Evolutionary conservation across 2,113 vertebrate genomes (phyloP).

Genomic region (Motacilla tschutschensis): DNA sequence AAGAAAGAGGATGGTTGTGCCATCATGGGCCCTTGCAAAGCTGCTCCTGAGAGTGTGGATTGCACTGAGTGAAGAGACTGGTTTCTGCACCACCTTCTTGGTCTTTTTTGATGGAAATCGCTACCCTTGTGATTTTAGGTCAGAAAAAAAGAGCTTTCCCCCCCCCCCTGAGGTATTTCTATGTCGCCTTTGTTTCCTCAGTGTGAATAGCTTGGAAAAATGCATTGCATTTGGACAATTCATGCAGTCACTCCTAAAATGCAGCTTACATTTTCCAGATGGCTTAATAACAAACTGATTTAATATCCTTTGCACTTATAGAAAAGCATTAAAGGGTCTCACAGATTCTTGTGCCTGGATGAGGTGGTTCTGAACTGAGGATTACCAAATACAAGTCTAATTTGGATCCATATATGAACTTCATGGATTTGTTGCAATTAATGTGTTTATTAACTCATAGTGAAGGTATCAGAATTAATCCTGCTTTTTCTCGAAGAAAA

Average conservation of each 20-base stretch:
- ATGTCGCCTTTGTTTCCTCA: neutral
- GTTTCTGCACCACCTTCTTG: neutral
- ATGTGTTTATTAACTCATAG: neutral
- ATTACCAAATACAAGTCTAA: neutral
- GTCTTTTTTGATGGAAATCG: neutral
- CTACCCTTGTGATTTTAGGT: neutral
- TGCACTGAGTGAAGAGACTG: neutral
- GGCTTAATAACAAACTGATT: slow-evolving; percentile 15
- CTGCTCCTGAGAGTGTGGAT: neutral
- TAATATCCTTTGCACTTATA: slow-evolving; percentile 14
- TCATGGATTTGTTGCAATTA: neutral
- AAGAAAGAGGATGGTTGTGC: neutral
- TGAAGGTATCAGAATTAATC: neutral
- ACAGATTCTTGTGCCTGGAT: neutral
- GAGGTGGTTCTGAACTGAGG: neutral
- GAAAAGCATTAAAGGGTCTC: neutral
- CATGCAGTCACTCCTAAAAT: neutral
- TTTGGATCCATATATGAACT: neutral
- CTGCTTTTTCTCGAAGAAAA: neutral
- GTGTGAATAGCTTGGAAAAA: neutral
- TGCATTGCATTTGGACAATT: slow-evolving; percentile 5
- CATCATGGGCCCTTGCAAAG: neutral
- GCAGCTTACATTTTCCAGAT: slow-evolving; percentile 43
- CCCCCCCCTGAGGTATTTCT: neutral
- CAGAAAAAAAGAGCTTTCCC: neutral